phyloP scores from a whole-genome alignment of 2,888 invertebrate species.

The Xestia xanthographa region DNA sequence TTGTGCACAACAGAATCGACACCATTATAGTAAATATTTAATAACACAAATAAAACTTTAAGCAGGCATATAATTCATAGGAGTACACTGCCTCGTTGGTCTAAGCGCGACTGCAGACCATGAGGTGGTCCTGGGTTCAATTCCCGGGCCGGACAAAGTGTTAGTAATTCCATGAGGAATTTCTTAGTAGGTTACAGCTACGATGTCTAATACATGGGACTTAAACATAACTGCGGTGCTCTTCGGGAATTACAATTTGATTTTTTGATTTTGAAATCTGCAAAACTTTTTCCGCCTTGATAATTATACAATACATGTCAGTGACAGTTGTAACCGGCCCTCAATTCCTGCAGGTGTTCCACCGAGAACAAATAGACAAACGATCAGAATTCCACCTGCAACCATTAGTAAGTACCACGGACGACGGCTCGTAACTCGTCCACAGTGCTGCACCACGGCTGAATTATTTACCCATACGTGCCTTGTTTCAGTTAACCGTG shows the following conservation, averaged over 20 bases:
- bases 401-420: conserved; percentile 60
- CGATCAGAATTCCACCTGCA: conserved; percentile 70
- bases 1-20: too few relatives aligned
- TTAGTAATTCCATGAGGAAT: too few relatives aligned
- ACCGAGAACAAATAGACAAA: conserved; percentile 70
- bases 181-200: too few relatives aligned
- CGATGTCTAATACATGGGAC: too few relatives aligned
- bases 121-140: too few relatives aligned
- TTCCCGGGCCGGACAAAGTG: too few relatives aligned
- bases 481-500: conserved; percentile 56
- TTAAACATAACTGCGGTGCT: too few relatives aligned
- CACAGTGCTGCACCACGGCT: conserved; percentile 62
- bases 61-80: neutral
- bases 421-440: conserved; percentile 32
- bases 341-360: conserved; percentile 65
- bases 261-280: too few relatives aligned
- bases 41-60: neutral
- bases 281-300: neutral
- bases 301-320: neutral
- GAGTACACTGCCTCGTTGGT: too few relatives aligned
- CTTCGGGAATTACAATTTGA: too few relatives aligned
- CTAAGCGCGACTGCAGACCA: too few relatives aligned
- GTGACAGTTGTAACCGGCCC: neutral
- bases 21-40: too few relatives aligned
- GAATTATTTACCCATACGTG: conserved; percentile 73